phyloP scores from a whole-genome alignment of 2,113 vertebrate species.

The Nannospalax galili region DNA sequence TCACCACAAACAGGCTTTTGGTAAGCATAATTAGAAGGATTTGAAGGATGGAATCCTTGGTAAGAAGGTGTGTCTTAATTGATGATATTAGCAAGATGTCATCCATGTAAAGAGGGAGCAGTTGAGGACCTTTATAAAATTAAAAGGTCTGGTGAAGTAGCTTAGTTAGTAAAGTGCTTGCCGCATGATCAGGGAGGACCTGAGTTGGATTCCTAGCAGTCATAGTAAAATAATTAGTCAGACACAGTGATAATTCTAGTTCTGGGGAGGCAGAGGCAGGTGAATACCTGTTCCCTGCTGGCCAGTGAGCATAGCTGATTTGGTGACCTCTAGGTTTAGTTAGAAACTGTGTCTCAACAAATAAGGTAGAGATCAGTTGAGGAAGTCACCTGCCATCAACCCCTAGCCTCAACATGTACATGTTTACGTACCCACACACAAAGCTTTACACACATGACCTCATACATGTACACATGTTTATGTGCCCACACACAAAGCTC shows the following conservation, averaged over 20 bases:
- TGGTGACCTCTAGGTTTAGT: neutral
- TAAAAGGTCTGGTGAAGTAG: neutral
- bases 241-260: neutral
- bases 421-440: neutral
- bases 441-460: neutral
- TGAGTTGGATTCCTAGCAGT: neutral
- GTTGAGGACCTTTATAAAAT: neutral
- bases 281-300: neutral
- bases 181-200: neutral
- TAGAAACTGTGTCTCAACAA: neutral
- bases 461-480: neutral
- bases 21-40: neutral
- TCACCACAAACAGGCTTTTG: neutral
- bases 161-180: neutral
- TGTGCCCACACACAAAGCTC: too few species aligned
- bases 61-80: neutral
- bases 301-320: neutral
- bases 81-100: neutral
- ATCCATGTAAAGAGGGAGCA: neutral
- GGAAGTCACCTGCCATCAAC: neutral
- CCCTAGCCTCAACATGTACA: neutral
- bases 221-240: too few species aligned
- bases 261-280: too few species aligned
- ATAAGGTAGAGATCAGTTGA: neutral
- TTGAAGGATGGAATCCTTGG: neutral